Evolutionary conservation across 2,888 invertebrate species (phyloP), one percentile per base, ranked within the genome.

Genomic region (Pandemis heparana): DNA sequence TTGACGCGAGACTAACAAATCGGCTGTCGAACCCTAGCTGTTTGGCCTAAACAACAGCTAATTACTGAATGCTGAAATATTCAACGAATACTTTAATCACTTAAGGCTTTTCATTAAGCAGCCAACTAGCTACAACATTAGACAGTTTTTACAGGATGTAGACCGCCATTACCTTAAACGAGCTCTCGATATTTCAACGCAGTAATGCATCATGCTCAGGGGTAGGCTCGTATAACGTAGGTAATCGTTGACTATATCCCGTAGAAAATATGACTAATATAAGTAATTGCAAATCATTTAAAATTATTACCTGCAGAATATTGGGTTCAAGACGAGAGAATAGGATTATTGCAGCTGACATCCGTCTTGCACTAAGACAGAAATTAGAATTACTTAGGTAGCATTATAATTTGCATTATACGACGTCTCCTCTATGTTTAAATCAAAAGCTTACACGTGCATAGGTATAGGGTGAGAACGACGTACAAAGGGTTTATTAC

Each of bases 1-100:
- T 83, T 85, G 80, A 81, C 81, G 78, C 75, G 78, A 80, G 73
- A 61, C 79, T 79, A 80, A 81, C 80, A 83, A 83, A 84, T 81
- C 79, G 79, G 80, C 78, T 80, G 74, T 68, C 65, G 75, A 74
- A 70, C 77, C 75, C 78, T 80, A 78, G 80, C 79, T 80, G 77
- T 79, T 81, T 80, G 79, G 74, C n/a, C 80, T 79, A 80, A 84
- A 81, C 80, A 80, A 77, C 69, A 71, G 73, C 75, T 83, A 82
- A 82, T 83, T 82, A 82, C 78, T 78, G 69, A 73, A 77, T 65
- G 18, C 70, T 82, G 80, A 83, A 84, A 83, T 77, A 84, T 83
- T 80, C 80, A 82, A 68, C 59, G 51, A 16, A 18, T 43, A 41
- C 43, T 65, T 59, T 65, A 65, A 65, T 65, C 51, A 65, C 65